Evolutionary conservation across 2,113 vertebrate species (phyloP).

Genomic region (Rhabdomys dilectus): DNA sequence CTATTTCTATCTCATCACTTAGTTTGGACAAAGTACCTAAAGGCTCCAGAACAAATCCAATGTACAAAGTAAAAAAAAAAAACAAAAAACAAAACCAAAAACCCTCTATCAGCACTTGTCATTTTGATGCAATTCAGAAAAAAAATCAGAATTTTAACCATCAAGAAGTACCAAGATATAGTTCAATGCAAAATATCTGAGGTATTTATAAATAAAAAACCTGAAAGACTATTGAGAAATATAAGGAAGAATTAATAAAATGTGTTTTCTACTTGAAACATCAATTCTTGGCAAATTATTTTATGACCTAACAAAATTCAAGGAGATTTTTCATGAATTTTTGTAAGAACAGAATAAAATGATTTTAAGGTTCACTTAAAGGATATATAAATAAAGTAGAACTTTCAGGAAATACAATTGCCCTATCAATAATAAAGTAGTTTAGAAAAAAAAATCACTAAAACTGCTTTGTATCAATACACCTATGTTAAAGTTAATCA

Average conservation of each 20-base stretch:
- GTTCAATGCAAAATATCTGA: background rate
- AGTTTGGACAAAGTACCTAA: background rate
- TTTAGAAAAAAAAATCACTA: constrained; percentile 40
- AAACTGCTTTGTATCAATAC: background rate
- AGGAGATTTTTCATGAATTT: constrained; percentile 31
- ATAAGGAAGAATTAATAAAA: constrained; percentile 31
- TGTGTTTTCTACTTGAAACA: background rate
- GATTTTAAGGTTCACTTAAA: constrained; percentile 14
- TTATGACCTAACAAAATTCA: constrained; percentile 29
- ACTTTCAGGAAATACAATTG: background rate
- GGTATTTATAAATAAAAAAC: background rate
- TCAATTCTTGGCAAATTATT: constrained; percentile 33
- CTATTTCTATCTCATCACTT: background rate
- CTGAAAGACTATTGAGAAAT: background rate
- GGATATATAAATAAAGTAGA: background rate
- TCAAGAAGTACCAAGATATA: background rate
- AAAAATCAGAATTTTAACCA: background rate
- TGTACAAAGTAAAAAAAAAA: background rate
- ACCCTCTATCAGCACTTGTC: background rate
- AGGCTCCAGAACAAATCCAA: background rate
- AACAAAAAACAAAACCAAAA: background rate
- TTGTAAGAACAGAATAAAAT: background rate
- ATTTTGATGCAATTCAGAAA: background rate
- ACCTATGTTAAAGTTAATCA: constrained; percentile 38
- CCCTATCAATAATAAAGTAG: background rate